phyloP scores from a whole-genome alignment of 2,888 invertebrate genomes.

The Lepidochitona cinerea region DNA sequence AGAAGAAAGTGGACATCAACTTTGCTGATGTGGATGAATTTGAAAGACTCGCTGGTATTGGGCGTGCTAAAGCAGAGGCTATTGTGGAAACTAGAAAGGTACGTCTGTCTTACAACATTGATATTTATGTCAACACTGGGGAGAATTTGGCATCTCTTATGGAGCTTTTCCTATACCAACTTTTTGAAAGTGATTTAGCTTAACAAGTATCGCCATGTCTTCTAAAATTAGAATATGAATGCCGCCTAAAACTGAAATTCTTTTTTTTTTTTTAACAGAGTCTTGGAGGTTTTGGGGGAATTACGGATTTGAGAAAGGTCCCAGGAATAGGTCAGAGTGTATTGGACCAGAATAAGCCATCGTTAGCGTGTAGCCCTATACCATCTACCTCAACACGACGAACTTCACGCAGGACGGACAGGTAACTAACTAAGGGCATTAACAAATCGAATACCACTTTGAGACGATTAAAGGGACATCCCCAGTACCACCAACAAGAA shows the following conservation, averaged over 20 bases:
- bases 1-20: slow-evolving; percentile 64
- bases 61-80: slow-evolving; percentile 68
- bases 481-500: no score
- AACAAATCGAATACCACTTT: no score
- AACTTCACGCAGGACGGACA: background rate
- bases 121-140: background rate
- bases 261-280: slow-evolving; percentile 46
- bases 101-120: slow-evolving; percentile 11
- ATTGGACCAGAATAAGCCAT: slow-evolving; percentile 62
- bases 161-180: no score
- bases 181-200: no score
- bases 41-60: slow-evolving; percentile 67
- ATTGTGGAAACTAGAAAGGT: slow-evolving; percentile 69
- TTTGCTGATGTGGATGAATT: slow-evolving; percentile 67
- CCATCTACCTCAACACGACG: slow-evolving; percentile 16
- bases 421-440: background rate
- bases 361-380: slow-evolving; percentile 40
- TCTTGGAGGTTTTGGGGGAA: slow-evolving; percentile 60
- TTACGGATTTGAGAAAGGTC: slow-evolving; percentile 63
- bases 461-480: no score
- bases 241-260: no score
- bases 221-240: no score
- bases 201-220: no score
- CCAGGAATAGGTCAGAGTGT: slow-evolving; percentile 66
- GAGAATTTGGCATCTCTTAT: background rate